These are phyloP conservation scores for Chrosomus eos DNA, from an alignment of 2,797 vertebrate genomes.

Conservation along the genomic window DNA sequence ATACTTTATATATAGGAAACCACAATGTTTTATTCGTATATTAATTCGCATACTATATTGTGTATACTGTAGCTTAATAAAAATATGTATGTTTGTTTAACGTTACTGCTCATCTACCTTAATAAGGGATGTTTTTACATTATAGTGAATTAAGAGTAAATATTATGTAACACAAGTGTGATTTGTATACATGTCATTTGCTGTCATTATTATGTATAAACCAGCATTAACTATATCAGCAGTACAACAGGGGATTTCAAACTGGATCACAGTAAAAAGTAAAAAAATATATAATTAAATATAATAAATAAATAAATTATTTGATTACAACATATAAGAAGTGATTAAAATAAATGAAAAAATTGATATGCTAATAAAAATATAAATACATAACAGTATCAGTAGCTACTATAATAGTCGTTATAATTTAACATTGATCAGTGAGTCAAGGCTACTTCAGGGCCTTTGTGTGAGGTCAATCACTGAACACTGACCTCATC, in stretches of 20 bases:
- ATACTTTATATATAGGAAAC: too few species aligned
- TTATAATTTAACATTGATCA: not conserved
- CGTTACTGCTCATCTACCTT: not conserved
- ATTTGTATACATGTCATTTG: not conserved
- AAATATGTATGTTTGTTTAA: not conserved
- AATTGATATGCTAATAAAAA: not conserved
- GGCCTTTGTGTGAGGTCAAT: not conserved
- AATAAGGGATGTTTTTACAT: not conserved
- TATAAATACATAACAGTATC: not conserved
- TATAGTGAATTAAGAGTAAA: not conserved
- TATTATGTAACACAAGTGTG: not conserved
- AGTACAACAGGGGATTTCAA: not conserved
- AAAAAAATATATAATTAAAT: not conserved
- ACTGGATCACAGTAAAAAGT: not conserved
- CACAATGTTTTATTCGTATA: too few species aligned
- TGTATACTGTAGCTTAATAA: too few species aligned
- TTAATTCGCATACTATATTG: too few species aligned
- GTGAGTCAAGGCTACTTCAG: not conserved
- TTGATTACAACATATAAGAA: not conserved
- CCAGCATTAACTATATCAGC: not conserved
- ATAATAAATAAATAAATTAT: not conserved
- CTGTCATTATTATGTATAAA: not conserved
- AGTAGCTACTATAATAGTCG: too few species aligned
- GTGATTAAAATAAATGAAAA: too few species aligned
- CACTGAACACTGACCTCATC: not conserved